These are phyloP conservation scores for Tuta absoluta DNA, from an alignment of 2,888 invertebrate genomes.

Conservation along the genomic window DNA sequence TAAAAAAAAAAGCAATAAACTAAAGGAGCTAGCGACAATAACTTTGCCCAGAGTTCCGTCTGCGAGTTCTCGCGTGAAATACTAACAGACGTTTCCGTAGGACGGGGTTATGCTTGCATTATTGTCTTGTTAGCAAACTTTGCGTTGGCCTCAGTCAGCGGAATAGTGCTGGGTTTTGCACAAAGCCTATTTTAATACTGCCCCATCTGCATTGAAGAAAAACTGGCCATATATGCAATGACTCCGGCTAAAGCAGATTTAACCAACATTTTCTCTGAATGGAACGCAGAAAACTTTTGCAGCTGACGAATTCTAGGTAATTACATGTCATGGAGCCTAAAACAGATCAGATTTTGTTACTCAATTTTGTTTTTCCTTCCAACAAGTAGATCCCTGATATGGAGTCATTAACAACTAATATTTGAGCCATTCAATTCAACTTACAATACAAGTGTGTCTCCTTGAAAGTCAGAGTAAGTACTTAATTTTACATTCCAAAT, in stretches of 20 bases:
- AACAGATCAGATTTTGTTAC: too few relatives aligned
- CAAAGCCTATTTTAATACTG: background rate
- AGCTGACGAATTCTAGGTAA: too few relatives aligned
- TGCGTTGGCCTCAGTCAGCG: constrained; percentile 38
- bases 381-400: too few relatives aligned
- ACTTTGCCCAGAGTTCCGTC: constrained; percentile 35
- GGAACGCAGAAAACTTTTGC: too few relatives aligned
- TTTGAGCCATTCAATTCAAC: too few relatives aligned
- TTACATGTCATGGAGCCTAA: too few relatives aligned
- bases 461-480: too few relatives aligned
- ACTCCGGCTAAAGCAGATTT: background rate
- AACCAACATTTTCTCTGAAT: too few relatives aligned
- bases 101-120: constrained; percentile 56
- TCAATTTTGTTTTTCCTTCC: too few relatives aligned
- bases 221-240: background rate
- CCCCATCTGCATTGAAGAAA: background rate
- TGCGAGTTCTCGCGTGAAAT: constrained; percentile 48
- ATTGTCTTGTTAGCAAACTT: constrained; percentile 68
- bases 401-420: too few relatives aligned
- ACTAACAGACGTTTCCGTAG: constrained; percentile 62
- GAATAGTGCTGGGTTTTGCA: background rate
- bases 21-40: constrained; percentile 31
- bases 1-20: constrained; percentile 1
- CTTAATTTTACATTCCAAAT: too few relatives aligned
- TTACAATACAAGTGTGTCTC: too few relatives aligned